Conservation (phyloP, 53 echinoderm and acorn worm species). For the Holothuria leucospilota region DNA sequence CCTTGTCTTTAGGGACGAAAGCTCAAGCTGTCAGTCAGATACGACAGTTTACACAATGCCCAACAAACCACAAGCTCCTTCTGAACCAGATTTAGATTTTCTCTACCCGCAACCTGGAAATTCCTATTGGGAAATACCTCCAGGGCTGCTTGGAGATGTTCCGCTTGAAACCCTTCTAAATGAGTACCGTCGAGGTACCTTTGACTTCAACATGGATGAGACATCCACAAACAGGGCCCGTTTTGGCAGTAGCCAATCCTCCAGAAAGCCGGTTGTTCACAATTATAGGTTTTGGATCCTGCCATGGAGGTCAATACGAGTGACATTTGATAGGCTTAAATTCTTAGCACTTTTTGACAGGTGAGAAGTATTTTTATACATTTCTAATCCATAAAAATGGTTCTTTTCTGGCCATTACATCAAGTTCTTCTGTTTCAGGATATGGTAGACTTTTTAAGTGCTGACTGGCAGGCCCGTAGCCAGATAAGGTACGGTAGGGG, state of each 20-base stretch:
- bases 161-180: conserved; percentile 54
- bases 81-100: conserved; percentile 53
- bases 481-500: no score
- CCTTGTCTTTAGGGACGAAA: conserved; percentile 74
- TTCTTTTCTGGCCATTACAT: no score
- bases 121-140: conserved; percentile 70
- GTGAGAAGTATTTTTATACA: conserved; percentile 26
- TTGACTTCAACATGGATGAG: conserved; percentile 32
- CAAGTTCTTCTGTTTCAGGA: no score
- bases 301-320: conserved; percentile 91
- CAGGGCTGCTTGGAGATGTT: conserved; percentile 60
- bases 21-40: conserved; percentile 93
- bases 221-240: conserved; percentile 31
- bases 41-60: conserved; percentile 92
- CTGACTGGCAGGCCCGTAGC: no score
- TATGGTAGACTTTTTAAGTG: no score
- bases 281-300: conserved; percentile 97
- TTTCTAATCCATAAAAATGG: no score
- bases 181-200: conserved; percentile 47
- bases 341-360: conserved; percentile 98
- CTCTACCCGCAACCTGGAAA: conserved; percentile 51
- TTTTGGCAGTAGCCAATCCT: conserved; percentile 31
- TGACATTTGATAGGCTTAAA: conserved; percentile 91
- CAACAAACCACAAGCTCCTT: conserved; percentile 66
- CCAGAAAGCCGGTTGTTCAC: conserved; percentile 64